Percentiles rank a stretch among this genome's conserved stretches.
Evolutionary conservation across 1,140 invertebrate species (phyloP).

Genomic region (Melipona quadrifasciata): DNA sequence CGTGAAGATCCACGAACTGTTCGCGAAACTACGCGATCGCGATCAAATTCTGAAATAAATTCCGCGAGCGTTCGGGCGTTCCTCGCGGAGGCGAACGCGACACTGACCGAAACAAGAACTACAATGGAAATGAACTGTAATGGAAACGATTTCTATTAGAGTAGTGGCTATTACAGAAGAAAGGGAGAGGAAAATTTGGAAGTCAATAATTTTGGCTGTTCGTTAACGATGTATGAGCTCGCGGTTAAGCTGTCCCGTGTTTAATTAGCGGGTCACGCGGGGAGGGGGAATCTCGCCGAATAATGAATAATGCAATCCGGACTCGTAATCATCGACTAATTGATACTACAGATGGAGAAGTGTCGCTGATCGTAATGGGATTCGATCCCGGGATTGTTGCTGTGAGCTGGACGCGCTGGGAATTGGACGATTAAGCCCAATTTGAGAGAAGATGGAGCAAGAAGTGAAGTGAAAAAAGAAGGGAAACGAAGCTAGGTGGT

Average conservation of each 20-base stretch:
- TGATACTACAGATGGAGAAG: conserved; percentile 36
- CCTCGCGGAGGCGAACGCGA: not conserved
- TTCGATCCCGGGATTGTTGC: not conserved
- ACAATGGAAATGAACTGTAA: not conserved
- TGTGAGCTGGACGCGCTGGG: too few relatives aligned
- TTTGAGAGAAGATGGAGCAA: not conserved
- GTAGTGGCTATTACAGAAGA: not conserved
- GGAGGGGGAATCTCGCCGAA: not conserved
- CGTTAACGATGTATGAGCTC: conserved; percentile 9
- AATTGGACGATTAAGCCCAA: conserved; percentile 13
- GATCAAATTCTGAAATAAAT: not conserved
- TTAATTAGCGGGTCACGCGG: conserved; percentile 40
- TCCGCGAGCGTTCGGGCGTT: not conserved
- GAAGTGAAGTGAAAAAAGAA: not conserved
- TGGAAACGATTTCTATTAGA: not conserved
- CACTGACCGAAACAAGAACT: not conserved
- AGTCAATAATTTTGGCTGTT: conserved; percentile 15
- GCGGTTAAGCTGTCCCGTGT: not conserved
- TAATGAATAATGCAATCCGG: conserved; percentile 31
- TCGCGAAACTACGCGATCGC: too few relatives aligned
- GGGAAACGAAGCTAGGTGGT: not conserved
- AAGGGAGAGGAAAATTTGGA: not conserved
- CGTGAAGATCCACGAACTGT: too few relatives aligned
- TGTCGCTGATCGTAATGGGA: conserved; percentile 6
- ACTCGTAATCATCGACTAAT: conserved; percentile 36